Conservation (phyloP, 2,888 invertebrate genomes). For the Stratiomys singularior region DNA sequence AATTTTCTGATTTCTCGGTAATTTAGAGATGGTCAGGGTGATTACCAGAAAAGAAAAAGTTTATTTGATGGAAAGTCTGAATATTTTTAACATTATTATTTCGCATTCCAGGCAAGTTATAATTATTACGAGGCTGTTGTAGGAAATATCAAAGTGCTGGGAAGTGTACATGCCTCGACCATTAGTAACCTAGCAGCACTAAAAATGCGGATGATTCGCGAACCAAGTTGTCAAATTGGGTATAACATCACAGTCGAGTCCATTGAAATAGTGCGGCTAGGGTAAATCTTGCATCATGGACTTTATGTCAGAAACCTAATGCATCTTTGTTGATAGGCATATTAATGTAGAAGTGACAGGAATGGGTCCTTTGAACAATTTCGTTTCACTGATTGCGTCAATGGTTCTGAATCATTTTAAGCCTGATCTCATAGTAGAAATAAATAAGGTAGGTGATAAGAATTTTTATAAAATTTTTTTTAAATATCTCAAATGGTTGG, state of each 20-base stretch:
- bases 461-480: too few relatives aligned
- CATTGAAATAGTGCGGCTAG: conserved; percentile 3
- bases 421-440: conserved; percentile 15
- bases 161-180: background rate
- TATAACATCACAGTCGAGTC: conserved; percentile 2
- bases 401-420: conserved; percentile 36
- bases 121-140: conserved; percentile 5
- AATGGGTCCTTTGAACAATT: conserved; percentile 28
- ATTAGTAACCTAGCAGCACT: background rate
- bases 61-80: too few relatives aligned
- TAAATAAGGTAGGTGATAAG: conserved; percentile 24
- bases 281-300: conserved; percentile 2
- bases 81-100: too few relatives aligned
- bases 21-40: too few relatives aligned
- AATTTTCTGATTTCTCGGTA: conserved; percentile 29
- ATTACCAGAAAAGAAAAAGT: too few relatives aligned
- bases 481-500: too few relatives aligned
- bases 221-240: background rate
- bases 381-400: conserved; percentile 25
- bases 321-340: background rate
- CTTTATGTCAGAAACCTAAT: background rate
- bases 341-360: conserved; percentile 14
- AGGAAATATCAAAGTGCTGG: conserved; percentile 2
- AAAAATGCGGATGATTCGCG: background rate
- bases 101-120: conserved; percentile 29